Base-by-base conservation (phyloP, 1,140 invertebrate genomes). In the Plectrocnemia conspersa region DNA sequence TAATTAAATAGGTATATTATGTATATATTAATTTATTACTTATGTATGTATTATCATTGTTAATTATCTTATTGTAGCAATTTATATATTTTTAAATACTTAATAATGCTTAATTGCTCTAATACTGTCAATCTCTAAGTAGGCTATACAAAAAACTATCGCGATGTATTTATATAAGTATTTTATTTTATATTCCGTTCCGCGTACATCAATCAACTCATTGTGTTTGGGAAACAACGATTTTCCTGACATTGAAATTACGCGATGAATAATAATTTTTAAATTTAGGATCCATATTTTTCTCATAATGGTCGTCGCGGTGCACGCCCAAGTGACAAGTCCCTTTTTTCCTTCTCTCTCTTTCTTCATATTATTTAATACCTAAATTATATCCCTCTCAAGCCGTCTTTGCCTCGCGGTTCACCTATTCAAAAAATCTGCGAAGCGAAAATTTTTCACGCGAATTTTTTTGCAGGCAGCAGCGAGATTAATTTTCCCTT, bases 401-500 rank as follows among this genome's bases (percentile, higher is more conserved):
- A 9, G 18, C 19, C 21, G 35, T 38, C 27, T 44, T 13, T 47
- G 22, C 44, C 22, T 50, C 24, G 44, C 40, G 22, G 23, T 33
- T 48, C 52, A 54, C 52, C 41, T 54, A 54, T 54, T 54, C 52
- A 54, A 54, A 54, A 36, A 54, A 52, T 54, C 21, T 36, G 19
- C 33, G 56, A 46, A 56, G 48, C 49, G 56, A 47, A 53, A 25
- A 45, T 45, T 22, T 33, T 18, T 38, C 16, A 6, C 6, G 5
- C 16, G 6, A 5, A 18, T 38, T 45, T 27, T 23, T 45, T 15
- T 23, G 2, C 21, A 11, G 21, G 41, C 21, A 13, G 41, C 32
- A 50, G 55, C 32, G 50, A 59, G 58, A 59, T 59, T 59, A 59
- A 59, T 59, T 56, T 60, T 52, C 54, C 41, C 47, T 53, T 36